Evolutionary conservation across 2,888 invertebrate species (phyloP), one percentile per base, ranked within the genome.

Genomic region (Drosophila rubida): DNA sequence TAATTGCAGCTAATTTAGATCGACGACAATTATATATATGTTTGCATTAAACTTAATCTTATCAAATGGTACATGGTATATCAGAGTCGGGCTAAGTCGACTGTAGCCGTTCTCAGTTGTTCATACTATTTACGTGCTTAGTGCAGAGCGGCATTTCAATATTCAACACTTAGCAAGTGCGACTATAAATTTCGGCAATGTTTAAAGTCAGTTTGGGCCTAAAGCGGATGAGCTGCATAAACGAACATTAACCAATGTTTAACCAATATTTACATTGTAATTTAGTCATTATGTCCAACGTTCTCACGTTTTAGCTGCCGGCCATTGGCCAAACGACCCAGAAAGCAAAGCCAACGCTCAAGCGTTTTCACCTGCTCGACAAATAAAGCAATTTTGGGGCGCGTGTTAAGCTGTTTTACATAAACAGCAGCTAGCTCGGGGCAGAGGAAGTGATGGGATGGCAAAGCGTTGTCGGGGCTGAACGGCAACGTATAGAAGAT

Each of bases 321-420:
- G 63, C 57, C 61, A 64, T 59, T 66, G 72, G 55, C 67, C 50
- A 59, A 63, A 44, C 46, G 60, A 42, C 13, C 54, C 39, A 41
- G 51, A 49, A 61, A 14, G 19, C 64, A 45, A 53, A 60, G 65
- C 61, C 50, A 32, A 53, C 76, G 42, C 45, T 75, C n/a, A 65
- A 74, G 65, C 62, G 61, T 59, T 58, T 58, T 65, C 63, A 75
- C 65, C 65, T 63, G 67, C 65, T 66, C 65, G 57, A 19, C 51
- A 68, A 79, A 79, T 81, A 69, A 81, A 81, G 79, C 72, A 75
- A 79, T 79, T 81, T 75, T 49, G 73, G 77, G 44, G 63, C 69
- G 72, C 77, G 76, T 79, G 76, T 45, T 76, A 79, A 79, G 72
- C 78, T 80, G 73, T 72, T 80, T 80, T 76, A 76, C 69, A 78